Percentiles rank a stretch among this genome's conserved stretches.
Evolutionary conservation across 2,113 vertebrate genomes (phyloP).

Genomic region (Aplodontia rufa): DNA sequence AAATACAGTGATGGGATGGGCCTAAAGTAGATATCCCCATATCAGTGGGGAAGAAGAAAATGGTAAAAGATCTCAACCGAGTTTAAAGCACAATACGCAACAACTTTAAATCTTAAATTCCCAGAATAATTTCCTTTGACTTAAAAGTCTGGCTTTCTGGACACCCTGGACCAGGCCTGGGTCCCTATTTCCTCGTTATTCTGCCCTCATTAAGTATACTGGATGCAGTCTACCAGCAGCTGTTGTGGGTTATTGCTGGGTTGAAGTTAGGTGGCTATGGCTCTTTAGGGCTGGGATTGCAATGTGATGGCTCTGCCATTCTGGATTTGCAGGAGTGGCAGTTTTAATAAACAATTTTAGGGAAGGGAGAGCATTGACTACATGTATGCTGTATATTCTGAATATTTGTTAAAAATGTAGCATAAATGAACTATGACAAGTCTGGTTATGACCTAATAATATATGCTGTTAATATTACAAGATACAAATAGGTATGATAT

Average conservation of each 20-base stretch:
- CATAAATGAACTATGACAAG: not conserved
- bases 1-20: not conserved
- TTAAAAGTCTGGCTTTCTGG: not conserved
- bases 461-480: not conserved
- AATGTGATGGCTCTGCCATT: not conserved
- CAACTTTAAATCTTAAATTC: not conserved
- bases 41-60: not conserved
- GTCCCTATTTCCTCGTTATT: no score
- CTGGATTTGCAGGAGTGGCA: not conserved
- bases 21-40: not conserved
- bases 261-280: not conserved
- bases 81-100: not conserved
- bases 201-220: not conserved
- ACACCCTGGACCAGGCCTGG: not conserved
- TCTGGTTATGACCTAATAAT: not conserved
- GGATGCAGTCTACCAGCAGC: no score
- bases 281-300: not conserved
- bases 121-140: not conserved
- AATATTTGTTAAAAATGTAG: not conserved
- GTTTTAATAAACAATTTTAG: not conserved
- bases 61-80: no score
- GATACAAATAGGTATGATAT: not conserved
- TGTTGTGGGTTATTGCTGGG: not conserved
- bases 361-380: not conserved
- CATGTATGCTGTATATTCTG: not conserved